Base-by-base conservation (phyloP, 1,140 invertebrate genomes). In the Drosophila aff. region DNA sequence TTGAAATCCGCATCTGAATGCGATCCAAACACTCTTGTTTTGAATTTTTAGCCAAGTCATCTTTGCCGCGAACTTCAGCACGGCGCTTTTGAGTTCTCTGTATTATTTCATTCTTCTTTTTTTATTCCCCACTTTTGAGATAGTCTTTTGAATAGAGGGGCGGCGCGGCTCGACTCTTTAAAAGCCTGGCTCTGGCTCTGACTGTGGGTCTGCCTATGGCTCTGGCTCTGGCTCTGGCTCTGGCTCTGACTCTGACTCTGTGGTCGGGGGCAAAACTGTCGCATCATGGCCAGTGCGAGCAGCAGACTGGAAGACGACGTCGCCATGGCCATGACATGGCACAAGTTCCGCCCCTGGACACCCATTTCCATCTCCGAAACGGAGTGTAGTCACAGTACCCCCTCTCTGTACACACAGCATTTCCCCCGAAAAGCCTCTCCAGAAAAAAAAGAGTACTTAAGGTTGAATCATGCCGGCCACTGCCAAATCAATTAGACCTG, bases 401-500 rank as follows among this genome's bases (percentile, higher is more conserved):
- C 11, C 36, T 16, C n/a, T 18, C 36, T 57, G 53, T 49, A 41
- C 40, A 41, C 40, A 16, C 58, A 49, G 26, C 43, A 61, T 33
- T 60, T 62, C 23, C 40, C 33, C 63, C 58, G 57, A 67, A 67
- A 73, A 73, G 73, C 74, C 76, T 82, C 63, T 78, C 64, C 75
- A 74, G 44, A 21, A 38, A 38, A 46, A 72, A 47, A 46, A 73
- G 46, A 73, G 71, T 74, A 59, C 71, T 74, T 74, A 74, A 74
- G 68, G 71, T 74, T 74, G 71, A 74, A 74, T 74, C 71, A 74
- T 74, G 57, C 57, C 50, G 73, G 36, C 63, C 74, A 84, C 61
- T 79, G 74, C 74, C 79, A 89, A 89, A 89, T 89, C 84, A 89
- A 89, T 89, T 89, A 89, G 81, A 81, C 47, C 69, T 87, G 81